Base-by-base conservation (phyloP, 2,888 invertebrate genomes). In the Sepioteuthis lessoniana region DNA sequence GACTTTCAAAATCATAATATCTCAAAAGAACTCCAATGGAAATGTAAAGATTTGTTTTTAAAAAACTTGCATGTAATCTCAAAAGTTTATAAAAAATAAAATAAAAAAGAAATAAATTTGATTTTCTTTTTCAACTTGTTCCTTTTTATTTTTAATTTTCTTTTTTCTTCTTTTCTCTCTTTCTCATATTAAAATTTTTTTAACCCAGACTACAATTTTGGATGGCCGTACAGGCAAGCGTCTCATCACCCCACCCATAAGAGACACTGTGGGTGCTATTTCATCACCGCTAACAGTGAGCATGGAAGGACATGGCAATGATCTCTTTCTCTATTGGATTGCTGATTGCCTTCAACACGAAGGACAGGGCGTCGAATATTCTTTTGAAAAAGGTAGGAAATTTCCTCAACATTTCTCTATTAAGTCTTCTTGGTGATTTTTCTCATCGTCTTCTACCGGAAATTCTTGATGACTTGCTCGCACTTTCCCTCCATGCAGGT, bases 261-360 rank as follows among this genome's bases (percentile, higher is more conserved):
- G 97, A 95, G 98, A 98, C 95, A 98, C 98, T 37, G 97, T 98
- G 90, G 98, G 98, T 35, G 97, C 98, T 0, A 98, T 97, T 95
- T 95, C 97, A 0, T 97, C 97, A 0, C 96, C 97, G 0, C 93
- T 97, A 19, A 96, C 97, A 7, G 94, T 97, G 35, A 96, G 96
- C 94, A 95, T 97, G 94, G 96, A 97, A 94, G 97, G 97, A 16
- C 90, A 94, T 95, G 98, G 98, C 1, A 98, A 98, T 95, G 98
- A 98, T 96, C 98, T 98, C 96, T 98, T 98, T 96, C 97, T 98
- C 1, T 98, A 98, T 96, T 98, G 98, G 98, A 98, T 98, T 60
- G 98, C 98, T 1, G 98, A 98, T 96, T 98, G 98, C 96, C 96
- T 97, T 97, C 97, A 97, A 28, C 97, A 97, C 95, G 96, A 97